These are phyloP conservation scores for Thymelicus acteon DNA, from an alignment of 2,888 invertebrate genomes.

Conservation along the genomic window DNA sequence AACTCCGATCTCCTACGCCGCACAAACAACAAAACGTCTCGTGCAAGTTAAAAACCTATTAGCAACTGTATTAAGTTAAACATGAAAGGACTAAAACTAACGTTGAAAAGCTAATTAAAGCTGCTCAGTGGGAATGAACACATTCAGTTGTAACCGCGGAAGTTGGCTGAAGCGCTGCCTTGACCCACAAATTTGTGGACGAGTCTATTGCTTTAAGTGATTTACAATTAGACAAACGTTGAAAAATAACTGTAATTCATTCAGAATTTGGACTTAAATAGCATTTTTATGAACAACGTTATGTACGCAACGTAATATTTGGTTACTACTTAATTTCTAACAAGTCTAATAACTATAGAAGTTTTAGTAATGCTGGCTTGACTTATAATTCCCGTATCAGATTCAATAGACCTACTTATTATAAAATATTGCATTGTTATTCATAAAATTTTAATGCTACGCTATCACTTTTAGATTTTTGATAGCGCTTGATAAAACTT, in stretches of 20 bases:
- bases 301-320: no score
- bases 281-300: no score
- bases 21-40: no score
- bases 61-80: neutral
- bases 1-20: no score
- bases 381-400: no score
- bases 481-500: neutral
- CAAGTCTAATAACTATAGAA: no score
- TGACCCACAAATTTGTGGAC: slow-evolving; percentile 31
- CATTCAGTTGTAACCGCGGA: slow-evolving; percentile 36
- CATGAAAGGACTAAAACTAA: slow-evolving; percentile 27
- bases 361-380: no score
- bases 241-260: neutral
- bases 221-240: slow-evolving; percentile 1
- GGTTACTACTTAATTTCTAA: no score
- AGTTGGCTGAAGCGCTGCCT: slow-evolving; percentile 30
- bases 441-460: no score
- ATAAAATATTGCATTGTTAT: no score
- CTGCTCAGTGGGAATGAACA: slow-evolving; percentile 35
- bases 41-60: neutral
- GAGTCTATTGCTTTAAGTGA: slow-evolving; percentile 24
- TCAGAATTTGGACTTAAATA: no score
- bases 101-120: slow-evolving; percentile 38
- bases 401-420: no score
- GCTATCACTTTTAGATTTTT: neutral